Conservation (phyloP, 2,888 invertebrate genomes). For the Drosophila sordidapex region DNA sequence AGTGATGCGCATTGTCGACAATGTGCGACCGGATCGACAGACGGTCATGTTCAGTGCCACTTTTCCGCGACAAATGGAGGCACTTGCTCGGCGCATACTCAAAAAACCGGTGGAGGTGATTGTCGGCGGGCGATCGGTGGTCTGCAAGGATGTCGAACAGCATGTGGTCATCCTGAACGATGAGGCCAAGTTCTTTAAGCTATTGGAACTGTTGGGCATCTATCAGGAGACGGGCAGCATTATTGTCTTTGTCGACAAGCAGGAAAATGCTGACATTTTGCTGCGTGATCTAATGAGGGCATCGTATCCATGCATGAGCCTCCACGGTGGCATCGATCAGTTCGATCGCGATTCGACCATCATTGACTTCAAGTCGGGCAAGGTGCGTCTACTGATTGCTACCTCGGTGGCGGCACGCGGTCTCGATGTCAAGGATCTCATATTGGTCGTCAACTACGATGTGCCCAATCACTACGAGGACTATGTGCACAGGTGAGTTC, state of each 20-base stretch:
- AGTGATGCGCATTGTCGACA: conserved; percentile 97
- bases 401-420: conserved; percentile 99
- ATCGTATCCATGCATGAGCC: conserved; percentile 97
- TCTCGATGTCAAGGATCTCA: conserved; percentile 98
- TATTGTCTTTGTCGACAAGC: conserved; percentile 99
- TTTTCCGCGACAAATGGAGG: conserved; percentile 99
- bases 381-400: conserved; percentile 96
- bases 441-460: conserved; percentile 99
- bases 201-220: conserved; percentile 97
- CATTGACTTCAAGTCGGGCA: conserved; percentile 97
- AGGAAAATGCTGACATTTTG: conserved; percentile 97
- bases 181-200: conserved; percentile 98
- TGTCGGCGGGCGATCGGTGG: conserved; percentile 98
- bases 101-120: conserved; percentile 98
- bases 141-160: conserved; percentile 99
- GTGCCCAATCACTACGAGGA: conserved; percentile 99
- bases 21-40: conserved; percentile 97
- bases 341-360: conserved; percentile 99
- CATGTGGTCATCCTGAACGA: conserved; percentile 97
- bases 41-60: conserved; percentile 99
- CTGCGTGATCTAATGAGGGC: conserved; percentile 98
- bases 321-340: conserved; percentile 99
- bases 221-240: conserved; percentile 96
- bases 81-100: conserved; percentile 95
- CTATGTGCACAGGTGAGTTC: conserved; percentile 93